Conservation (phyloP, 2,888 invertebrate species). For the Tortrix viridana region DNA sequence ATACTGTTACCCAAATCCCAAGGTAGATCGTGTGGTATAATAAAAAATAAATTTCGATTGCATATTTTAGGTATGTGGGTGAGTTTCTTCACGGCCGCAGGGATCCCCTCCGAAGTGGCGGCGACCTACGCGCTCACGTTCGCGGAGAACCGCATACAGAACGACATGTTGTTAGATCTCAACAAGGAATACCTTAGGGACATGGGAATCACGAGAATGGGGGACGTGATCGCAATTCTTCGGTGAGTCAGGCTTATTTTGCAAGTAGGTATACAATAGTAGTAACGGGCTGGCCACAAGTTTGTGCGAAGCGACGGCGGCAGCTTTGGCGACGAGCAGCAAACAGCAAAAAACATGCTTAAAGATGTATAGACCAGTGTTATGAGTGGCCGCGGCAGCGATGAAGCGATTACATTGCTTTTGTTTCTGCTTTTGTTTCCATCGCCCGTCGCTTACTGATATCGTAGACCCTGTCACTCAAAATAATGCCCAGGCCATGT, state of each 20-base stretch:
- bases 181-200: conserved; percentile 94
- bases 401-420: neutral
- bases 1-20: neutral
- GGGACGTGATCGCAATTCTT: conserved; percentile 88
- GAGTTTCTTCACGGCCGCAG: conserved; percentile 93
- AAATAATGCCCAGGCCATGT: too few relatives aligned
- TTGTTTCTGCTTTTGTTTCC: conserved; percentile 36
- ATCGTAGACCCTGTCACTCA: too few relatives aligned
- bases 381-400: too few relatives aligned
- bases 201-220: conserved; percentile 93
- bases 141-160: conserved; percentile 93
- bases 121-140: conserved; percentile 94
- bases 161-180: conserved; percentile 93
- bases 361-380: too few relatives aligned
- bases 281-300: too few relatives aligned
- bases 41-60: neutral
- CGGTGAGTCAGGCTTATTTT: conserved; percentile 66
- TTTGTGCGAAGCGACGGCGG: too few relatives aligned
- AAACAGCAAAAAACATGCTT: too few relatives aligned
- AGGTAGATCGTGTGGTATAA: too few relatives aligned
- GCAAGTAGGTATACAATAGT: too few relatives aligned
- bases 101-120: conserved; percentile 91
- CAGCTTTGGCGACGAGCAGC: too few relatives aligned
- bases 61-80: conserved; percentile 88
- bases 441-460: too few relatives aligned